phyloP scores from a whole-genome alignment of 53 echinoderm and acorn worm genomes.

The Apostichopus leukothele region DNA sequence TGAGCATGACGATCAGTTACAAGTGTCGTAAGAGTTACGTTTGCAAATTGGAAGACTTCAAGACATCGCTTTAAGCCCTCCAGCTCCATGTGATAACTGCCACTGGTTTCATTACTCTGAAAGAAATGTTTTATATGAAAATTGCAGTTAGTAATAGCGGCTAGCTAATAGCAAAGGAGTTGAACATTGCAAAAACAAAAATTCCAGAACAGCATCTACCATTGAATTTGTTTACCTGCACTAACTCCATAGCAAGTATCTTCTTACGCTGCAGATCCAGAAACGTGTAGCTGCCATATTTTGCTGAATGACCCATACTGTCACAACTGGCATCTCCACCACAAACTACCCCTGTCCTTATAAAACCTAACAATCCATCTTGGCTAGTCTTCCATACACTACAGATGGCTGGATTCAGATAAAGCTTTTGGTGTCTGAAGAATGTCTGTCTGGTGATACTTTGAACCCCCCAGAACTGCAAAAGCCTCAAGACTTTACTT shows the following conservation, averaged over 20 bases:
- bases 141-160: too few species aligned
- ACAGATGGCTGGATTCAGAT: slow-evolving; percentile 35
- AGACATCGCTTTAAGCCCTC: too few species aligned
- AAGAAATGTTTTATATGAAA: too few species aligned
- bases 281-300: slow-evolving; percentile 52
- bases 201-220: too few species aligned
- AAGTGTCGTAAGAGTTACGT: neutral
- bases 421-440: slow-evolving; percentile 43
- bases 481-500: slow-evolving; percentile 24
- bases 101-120: too few species aligned
- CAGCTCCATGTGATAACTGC: too few species aligned
- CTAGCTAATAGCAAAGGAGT: too few species aligned
- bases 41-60: too few species aligned
- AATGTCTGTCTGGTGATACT: slow-evolving; percentile 15
- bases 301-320: slow-evolving; percentile 59
- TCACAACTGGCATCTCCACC: slow-evolving; percentile 51
- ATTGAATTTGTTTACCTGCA: slow-evolving; percentile 16
- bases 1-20: neutral
- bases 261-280: slow-evolving; percentile 23
- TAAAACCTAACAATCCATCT: too few species aligned
- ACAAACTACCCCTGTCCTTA: too few species aligned
- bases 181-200: too few species aligned
- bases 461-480: slow-evolving; percentile 17
- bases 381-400: slow-evolving; percentile 7
- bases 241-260: slow-evolving; percentile 10